Evolutionary conservation across 2,888 invertebrate species (phyloP).

Genomic region (Drosophila mayaguana): DNA sequence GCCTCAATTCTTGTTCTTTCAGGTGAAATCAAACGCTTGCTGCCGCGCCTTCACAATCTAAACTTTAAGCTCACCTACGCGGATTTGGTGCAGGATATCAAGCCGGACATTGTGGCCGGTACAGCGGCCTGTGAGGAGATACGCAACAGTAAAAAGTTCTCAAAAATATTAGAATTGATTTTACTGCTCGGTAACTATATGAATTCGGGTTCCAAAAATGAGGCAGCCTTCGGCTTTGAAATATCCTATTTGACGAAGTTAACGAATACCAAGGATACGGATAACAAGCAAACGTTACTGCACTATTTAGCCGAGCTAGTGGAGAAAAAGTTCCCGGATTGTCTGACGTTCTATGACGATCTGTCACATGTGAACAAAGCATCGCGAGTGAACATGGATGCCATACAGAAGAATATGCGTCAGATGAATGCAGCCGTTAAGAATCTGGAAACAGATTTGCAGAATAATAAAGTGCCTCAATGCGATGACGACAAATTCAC

Average conservation of each 20-base stretch:
- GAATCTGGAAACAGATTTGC: conserved; percentile 95
- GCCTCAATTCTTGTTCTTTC: not conserved
- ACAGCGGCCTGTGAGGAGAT: conserved; percentile 98
- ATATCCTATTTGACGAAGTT: conserved; percentile 97
- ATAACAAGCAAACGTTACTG: conserved; percentile 96
- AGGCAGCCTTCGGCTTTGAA: conserved; percentile 97
- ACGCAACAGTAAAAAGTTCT: conserved; percentile 94
- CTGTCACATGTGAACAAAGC: conserved; percentile 96
- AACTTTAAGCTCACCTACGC: conserved; percentile 95
- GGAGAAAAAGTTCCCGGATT: conserved; percentile 95
- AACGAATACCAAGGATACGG: conserved; percentile 95
- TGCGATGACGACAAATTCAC: conserved; percentile 93
- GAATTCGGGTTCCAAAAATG: conserved; percentile 97
- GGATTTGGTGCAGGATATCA: conserved; percentile 89
- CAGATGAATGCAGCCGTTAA: conserved; percentile 95
- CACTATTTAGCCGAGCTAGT: conserved; percentile 96
- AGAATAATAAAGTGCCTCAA: conserved; percentile 92
- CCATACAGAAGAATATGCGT: conserved; percentile 91
- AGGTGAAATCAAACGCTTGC: conserved; percentile 93
- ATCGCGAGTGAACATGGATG: conserved; percentile 93
- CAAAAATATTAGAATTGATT: conserved; percentile 94
- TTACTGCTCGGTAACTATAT: conserved; percentile 97
- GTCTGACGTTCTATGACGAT: conserved; percentile 93
- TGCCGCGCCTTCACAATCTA: conserved; percentile 94
- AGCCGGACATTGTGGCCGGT: conserved; percentile 94